Evolutionary conservation across 1,140 invertebrate species (phyloP).

Genomic region (Platorchestia sp.): DNA sequence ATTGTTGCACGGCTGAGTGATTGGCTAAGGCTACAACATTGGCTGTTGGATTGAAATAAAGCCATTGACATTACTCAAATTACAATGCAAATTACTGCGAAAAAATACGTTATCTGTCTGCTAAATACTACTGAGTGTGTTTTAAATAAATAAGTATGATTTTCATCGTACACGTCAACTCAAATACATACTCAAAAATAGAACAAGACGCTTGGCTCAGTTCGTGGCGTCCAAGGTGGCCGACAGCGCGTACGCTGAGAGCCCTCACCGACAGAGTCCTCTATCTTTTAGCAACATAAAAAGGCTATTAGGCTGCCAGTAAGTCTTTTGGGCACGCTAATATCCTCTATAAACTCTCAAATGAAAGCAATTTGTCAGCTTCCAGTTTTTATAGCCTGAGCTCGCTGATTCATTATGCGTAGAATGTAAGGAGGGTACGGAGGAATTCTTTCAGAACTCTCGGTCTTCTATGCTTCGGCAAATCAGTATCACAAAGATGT

Average conservation of each 20-base stretch:
- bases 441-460: background rate
- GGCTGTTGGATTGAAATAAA: too few species aligned
- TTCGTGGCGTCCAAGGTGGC: background rate
- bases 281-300: background rate
- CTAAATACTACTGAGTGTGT: too few species aligned
- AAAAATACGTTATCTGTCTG: too few species aligned
- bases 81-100: too few species aligned
- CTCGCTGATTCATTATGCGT: background rate
- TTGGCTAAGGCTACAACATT: too few species aligned
- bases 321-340: constrained; percentile 6
- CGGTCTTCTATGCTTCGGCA: background rate
- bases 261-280: background rate
- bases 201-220: background rate
- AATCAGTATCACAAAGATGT: background rate
- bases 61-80: too few species aligned
- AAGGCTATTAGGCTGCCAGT: constrained; percentile 6
- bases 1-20: too few species aligned
- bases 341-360: constrained; percentile 9
- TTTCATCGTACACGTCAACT: too few species aligned
- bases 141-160: too few species aligned
- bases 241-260: background rate
- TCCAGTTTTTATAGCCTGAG: background rate
- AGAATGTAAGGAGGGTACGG: background rate
- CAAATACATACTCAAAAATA: too few species aligned
- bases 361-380: constrained; percentile 8